phyloP scores from a whole-genome alignment of 2,113 vertebrate species.

The Salvelinus namaycush region DNA sequence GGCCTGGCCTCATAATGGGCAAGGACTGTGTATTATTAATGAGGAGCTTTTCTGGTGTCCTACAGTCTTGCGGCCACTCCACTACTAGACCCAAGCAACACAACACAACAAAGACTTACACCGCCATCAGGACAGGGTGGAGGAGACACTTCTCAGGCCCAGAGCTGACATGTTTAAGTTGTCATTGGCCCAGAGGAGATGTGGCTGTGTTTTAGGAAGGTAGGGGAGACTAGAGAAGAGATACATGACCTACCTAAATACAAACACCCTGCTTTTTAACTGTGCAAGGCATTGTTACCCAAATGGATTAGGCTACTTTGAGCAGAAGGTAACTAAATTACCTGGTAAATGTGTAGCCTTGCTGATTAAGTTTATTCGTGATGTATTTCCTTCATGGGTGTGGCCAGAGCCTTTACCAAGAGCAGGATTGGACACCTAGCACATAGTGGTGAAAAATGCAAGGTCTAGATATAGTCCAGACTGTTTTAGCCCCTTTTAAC shows the following conservation, averaged over 20 bases:
- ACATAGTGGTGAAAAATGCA: neutral
- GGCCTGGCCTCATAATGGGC: constrained; percentile 13
- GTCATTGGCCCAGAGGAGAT: constrained; percentile 14
- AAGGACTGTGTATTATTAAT: constrained; percentile 48
- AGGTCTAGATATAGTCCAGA: neutral
- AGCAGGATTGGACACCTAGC: neutral
- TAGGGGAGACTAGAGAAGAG: neutral
- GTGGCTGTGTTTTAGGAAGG: constrained; percentile 10
- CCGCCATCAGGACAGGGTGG: neutral
- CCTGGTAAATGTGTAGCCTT: constrained; percentile 3
- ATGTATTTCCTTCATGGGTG: neutral
- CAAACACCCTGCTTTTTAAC: constrained; percentile 1
- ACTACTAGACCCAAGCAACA: constrained; percentile 2
- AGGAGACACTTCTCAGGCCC: constrained; percentile 11
- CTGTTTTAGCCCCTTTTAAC: neutral
- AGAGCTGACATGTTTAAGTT: constrained; percentile 22
- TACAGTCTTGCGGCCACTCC: constrained; percentile 32
- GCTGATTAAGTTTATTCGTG: neutral
- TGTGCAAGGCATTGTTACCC: constrained; percentile 4
- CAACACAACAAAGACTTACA: neutral
- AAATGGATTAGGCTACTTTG: constrained; percentile 27
- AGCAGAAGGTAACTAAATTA: constrained; percentile 4
- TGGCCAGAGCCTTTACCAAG: neutral
- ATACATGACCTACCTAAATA: neutral
- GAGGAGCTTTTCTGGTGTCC: constrained; percentile 28